Evolutionary conservation across 2,888 invertebrate species (phyloP).

Genomic region (Pyrrhopygopsis socrates): DNA sequence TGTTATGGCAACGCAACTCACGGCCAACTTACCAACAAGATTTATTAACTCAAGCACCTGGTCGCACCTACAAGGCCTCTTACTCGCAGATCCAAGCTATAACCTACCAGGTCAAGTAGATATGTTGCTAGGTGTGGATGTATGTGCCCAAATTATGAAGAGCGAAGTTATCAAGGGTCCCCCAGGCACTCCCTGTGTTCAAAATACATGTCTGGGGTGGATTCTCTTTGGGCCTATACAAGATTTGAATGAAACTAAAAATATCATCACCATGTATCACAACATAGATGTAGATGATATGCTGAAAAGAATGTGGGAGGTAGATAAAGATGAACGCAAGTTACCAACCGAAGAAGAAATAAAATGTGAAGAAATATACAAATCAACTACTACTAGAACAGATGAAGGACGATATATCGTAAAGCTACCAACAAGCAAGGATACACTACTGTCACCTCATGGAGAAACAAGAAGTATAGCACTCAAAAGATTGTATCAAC

Average conservation of each 20-base stretch:
- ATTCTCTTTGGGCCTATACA: conserved; percentile 58
- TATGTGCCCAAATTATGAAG: conserved; percentile 23
- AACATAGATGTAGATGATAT: background rate
- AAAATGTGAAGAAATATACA: conserved; percentile 43
- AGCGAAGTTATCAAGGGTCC: conserved; percentile 58
- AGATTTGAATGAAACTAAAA: background rate
- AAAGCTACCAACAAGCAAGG: conserved; percentile 65
- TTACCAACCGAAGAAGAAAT: conserved; percentile 35
- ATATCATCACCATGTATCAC: conserved; percentile 35
- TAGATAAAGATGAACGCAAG: conserved; percentile 12
- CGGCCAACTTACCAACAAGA: background rate
- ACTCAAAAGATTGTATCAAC: conserved; percentile 65
- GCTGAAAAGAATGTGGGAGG: background rate
- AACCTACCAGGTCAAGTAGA: conserved; percentile 75
- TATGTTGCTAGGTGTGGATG: conserved; percentile 77
- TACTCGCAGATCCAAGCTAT: conserved; percentile 74
- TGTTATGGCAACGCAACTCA: background rate
- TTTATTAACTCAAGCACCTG: conserved; percentile 13
- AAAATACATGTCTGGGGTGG: conserved; percentile 73
- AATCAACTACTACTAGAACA: conserved; percentile 28
- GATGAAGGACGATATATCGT: conserved; percentile 28
- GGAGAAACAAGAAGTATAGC: conserved; percentile 79
- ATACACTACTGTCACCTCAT: conserved; percentile 49
- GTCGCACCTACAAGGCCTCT: conserved; percentile 63
- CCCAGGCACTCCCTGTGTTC: conserved; percentile 70